Evolutionary conservation across 1,140 invertebrate species (phyloP).

Genomic region (Aradophagus sp.): DNA sequence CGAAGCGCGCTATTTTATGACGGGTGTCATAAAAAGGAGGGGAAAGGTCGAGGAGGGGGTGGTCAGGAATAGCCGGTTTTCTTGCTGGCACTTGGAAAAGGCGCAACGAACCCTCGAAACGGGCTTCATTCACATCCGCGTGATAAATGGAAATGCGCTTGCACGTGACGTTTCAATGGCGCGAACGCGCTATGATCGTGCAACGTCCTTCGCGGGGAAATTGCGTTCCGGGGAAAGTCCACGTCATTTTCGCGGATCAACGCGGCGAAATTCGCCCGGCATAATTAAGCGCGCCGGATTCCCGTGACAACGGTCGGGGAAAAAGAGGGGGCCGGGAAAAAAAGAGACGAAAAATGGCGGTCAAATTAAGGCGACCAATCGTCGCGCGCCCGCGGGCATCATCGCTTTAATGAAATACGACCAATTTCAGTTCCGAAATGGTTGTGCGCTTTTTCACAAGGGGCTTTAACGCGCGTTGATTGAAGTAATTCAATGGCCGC

Average conservation of each 20-base stretch:
- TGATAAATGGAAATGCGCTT: slow-evolving; percentile 57
- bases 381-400: too few species aligned
- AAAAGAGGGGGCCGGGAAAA: too few species aligned
- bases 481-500: too few species aligned
- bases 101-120: slow-evolving; percentile 54
- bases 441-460: too few species aligned
- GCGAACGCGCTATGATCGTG: slow-evolving; percentile 45
- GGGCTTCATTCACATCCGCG: slow-evolving; percentile 49
- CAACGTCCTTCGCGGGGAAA: slow-evolving; percentile 45
- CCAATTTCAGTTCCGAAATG: too few species aligned
- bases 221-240: slow-evolving; percentile 50
- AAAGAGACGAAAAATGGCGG: too few species aligned
- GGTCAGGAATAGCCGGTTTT: slow-evolving; percentile 16
- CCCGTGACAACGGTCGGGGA: too few species aligned
- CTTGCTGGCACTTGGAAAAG: slow-evolving; percentile 47
- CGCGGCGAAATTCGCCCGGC: slow-evolving; percentile 42
- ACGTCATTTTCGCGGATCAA: slow-evolving; percentile 48
- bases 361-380: too few species aligned
- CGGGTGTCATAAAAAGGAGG: slow-evolving; percentile 17
- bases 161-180: slow-evolving; percentile 54
- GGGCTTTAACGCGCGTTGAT: too few species aligned
- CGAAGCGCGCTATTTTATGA: slow-evolving; percentile 54
- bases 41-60: neutral
- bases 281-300: slow-evolving; percentile 41
- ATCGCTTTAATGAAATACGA: too few species aligned